Conservation (phyloP, 2,888 invertebrate species). For the Lithophane socia region DNA sequence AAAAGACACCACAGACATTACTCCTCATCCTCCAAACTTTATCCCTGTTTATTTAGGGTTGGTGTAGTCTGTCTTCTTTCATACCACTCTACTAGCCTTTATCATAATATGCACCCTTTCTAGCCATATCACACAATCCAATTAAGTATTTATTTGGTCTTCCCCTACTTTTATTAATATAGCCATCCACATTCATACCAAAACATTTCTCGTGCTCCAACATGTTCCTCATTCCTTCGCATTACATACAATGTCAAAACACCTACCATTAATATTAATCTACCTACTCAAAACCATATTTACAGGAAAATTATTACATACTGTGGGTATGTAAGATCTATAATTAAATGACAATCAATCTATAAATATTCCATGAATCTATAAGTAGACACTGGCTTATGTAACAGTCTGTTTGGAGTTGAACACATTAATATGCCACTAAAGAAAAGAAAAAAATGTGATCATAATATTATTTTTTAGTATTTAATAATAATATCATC, state of each 20-base stretch:
- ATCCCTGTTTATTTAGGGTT: not conserved
- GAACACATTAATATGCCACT: not conserved
- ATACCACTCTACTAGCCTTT: not conserved
- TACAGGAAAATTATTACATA: constrained; percentile 32
- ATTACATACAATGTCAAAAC: not conserved
- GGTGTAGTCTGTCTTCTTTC: not conserved
- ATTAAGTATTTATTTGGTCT: not conserved
- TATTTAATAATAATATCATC: constrained; percentile 6
- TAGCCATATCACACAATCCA: not conserved
- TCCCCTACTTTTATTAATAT: not conserved
- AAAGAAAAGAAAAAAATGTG: not conserved
- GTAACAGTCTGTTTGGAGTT: not conserved
- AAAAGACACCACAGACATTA: not conserved
- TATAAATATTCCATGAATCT: not conserved
- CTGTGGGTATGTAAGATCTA: not conserved
- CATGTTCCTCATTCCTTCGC: not conserved
- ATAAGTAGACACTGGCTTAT: not conserved
- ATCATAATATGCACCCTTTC: not conserved
- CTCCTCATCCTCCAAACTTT: not conserved
- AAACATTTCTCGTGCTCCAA: not conserved
- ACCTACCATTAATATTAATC: not conserved
- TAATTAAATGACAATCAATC: not conserved
- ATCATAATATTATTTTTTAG: not conserved
- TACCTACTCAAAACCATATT: not conserved
- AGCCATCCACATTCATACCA: not conserved